phyloP scores from a whole-genome alignment of 2,888 invertebrate genomes.

The Tinea semifulvella region DNA sequence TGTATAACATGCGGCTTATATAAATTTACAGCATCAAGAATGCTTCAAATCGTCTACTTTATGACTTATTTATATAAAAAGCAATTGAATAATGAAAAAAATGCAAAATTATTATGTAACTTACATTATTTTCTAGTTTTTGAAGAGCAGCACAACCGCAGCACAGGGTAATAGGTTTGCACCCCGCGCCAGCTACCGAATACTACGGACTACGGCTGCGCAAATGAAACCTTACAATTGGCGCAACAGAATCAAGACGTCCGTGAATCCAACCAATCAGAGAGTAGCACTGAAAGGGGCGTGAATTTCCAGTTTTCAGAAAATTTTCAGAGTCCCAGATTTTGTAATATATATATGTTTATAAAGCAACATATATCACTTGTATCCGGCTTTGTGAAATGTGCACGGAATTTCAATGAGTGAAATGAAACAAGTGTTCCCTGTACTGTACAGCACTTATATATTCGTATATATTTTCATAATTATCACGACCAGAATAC shows the following conservation, averaged over 20 bases:
- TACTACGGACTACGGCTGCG: conserved; percentile 45
- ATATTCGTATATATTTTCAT: too few relatives aligned
- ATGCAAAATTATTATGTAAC: too few relatives aligned
- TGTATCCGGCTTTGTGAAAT: conserved; percentile 3
- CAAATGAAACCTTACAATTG: conserved; percentile 48
- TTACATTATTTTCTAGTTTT: not conserved
- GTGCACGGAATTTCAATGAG: not conserved
- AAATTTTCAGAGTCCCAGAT: conserved; percentile 8
- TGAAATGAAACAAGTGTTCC: too few relatives aligned
- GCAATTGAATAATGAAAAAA: too few relatives aligned
- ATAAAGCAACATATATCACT: not conserved
- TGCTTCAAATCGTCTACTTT: too few relatives aligned
- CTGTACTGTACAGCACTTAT: too few relatives aligned
- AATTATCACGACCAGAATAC: too few relatives aligned
- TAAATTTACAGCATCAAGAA: too few relatives aligned
- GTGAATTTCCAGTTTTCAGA: conserved; percentile 8
- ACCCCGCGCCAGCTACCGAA: not conserved
- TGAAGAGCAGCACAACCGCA: not conserved
- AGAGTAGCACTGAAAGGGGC: conserved; percentile 32
- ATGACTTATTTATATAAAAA: too few relatives aligned
- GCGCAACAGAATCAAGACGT: conserved; percentile 40
- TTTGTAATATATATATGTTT: not conserved
- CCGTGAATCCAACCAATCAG: conserved; percentile 45
- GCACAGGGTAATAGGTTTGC: not conserved
- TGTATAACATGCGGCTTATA: too few relatives aligned